Conservation (phyloP, 2,797 vertebrate species). For the Menidia menidia region DNA sequence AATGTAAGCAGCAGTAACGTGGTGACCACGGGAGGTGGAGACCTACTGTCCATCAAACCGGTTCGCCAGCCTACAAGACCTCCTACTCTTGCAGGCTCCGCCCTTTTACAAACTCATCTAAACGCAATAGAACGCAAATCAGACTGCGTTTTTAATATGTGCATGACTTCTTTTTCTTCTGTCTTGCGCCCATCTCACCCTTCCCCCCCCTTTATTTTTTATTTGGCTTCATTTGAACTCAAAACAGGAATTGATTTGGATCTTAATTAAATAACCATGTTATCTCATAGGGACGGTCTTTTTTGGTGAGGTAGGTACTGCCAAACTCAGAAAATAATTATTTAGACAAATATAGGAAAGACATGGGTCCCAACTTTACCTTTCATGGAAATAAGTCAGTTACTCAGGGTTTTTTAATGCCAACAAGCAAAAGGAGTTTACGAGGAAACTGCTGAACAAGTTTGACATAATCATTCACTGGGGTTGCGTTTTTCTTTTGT, state of each 20-base stretch:
- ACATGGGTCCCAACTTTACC: slow-evolving; percentile 58
- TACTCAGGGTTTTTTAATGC: slow-evolving; percentile 87
- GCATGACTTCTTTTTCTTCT: slow-evolving; percentile 85
- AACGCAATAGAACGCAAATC: slow-evolving; percentile 82
- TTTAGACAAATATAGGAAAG: slow-evolving; percentile 29
- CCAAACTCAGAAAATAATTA: slow-evolving; percentile 50
- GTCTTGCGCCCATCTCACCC: slow-evolving; percentile 59
- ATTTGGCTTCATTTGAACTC: slow-evolving; percentile 65
- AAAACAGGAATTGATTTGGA: slow-evolving; percentile 52
- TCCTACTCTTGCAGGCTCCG: slow-evolving; percentile 76
- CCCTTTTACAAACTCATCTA: slow-evolving; percentile 82
- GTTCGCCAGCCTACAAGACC: slow-evolving; percentile 66
- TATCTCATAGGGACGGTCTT: slow-evolving; percentile 36
- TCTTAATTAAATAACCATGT: slow-evolving; percentile 40
- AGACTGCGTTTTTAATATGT: slow-evolving; percentile 85
- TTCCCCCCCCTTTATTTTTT: slow-evolving; percentile 44
- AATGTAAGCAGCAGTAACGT: slow-evolving; percentile 98
- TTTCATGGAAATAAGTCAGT: slow-evolving; percentile 73
- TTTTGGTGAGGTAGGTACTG: slow-evolving; percentile 53
- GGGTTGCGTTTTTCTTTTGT: slow-evolving; percentile 65
- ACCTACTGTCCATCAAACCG: slow-evolving; percentile 66
- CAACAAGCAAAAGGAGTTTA: slow-evolving; percentile 73
- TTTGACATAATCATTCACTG: slow-evolving; percentile 70
- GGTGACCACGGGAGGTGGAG: slow-evolving; percentile 76
- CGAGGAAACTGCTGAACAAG: slow-evolving; percentile 76